These are phyloP conservation scores for Acronicta psi DNA, from an alignment of 2,888 invertebrate species.

Conservation along the genomic window DNA sequence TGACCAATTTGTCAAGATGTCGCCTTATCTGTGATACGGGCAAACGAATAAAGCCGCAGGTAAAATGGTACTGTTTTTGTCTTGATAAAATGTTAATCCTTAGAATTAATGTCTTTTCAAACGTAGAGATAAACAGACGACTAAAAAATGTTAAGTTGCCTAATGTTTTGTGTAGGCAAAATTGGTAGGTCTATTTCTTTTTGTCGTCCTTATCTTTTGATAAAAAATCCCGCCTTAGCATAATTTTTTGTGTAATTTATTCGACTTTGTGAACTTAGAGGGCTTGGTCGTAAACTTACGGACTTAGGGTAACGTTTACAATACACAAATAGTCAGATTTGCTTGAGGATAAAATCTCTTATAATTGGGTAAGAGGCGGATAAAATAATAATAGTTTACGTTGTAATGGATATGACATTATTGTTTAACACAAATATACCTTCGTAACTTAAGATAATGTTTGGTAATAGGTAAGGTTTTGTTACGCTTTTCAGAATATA, in stretches of 20 bases:
- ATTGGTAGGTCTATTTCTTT: background rate
- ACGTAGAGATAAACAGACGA: too few species aligned
- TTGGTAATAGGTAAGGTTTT: too few species aligned
- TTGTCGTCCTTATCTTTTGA: too few species aligned
- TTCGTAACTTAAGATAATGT: conserved; percentile 32
- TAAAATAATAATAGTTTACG: conserved; percentile 16
- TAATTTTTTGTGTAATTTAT: background rate
- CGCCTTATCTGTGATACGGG: conserved; percentile 43
- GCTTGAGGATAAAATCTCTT: background rate
- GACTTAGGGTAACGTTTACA: background rate
- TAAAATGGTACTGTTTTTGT: conserved; percentile 13
- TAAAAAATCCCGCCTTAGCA: too few species aligned
- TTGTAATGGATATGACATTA: background rate
- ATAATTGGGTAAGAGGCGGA: conserved; percentile 1
- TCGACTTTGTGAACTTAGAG: background rate
- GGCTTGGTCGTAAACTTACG: background rate
- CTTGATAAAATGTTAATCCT: background rate
- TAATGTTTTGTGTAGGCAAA: too few species aligned
- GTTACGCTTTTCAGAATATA: too few species aligned
- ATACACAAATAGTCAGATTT: background rate
- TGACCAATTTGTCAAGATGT: conserved; percentile 54
- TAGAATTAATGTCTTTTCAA: background rate
- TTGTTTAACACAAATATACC: conserved; percentile 2
- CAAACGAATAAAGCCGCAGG: conserved; percentile 32
- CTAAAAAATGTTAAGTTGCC: too few species aligned